These are phyloP conservation scores for Liodrosophila aerea DNA, from an alignment of 2,888 invertebrate genomes.

Conservation along the genomic window DNA sequence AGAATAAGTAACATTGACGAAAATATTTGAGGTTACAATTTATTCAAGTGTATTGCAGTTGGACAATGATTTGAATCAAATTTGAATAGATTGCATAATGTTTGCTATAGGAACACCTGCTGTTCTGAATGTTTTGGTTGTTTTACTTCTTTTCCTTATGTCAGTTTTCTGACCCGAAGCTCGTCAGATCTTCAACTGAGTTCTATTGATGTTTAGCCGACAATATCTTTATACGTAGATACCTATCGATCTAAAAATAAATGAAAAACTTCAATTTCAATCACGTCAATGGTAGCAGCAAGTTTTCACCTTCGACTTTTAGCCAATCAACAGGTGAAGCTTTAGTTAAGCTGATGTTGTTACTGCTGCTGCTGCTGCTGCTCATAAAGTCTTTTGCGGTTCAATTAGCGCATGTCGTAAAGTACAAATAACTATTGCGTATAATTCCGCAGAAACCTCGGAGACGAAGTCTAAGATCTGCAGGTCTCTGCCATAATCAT, in stretches of 20 bases:
- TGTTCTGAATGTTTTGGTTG: neutral
- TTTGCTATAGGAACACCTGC: constrained; percentile 25
- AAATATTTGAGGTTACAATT: too few relatives aligned
- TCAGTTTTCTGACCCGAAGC: too few relatives aligned
- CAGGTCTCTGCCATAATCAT: constrained; percentile 58
- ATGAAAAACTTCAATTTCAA: constrained; percentile 40
- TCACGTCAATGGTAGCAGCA: constrained; percentile 47
- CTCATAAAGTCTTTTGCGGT: constrained; percentile 65
- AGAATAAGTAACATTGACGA: too few relatives aligned
- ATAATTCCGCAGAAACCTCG: constrained; percentile 52
- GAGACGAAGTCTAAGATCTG: constrained; percentile 20
- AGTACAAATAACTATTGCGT: constrained; percentile 75
- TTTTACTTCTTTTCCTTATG: neutral
- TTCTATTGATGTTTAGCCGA: constrained; percentile 45
- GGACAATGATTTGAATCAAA: too few relatives aligned
- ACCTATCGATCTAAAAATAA: constrained; percentile 1
- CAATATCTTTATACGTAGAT: neutral
- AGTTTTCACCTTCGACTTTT: constrained; percentile 55
- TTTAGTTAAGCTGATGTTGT: constrained; percentile 2
- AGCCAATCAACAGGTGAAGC: constrained; percentile 52
- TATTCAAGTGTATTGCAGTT: too few relatives aligned
- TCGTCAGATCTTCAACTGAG: constrained; percentile 35
- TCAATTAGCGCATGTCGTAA: constrained; percentile 75
- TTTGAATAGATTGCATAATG: constrained; percentile 17
- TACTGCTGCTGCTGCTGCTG: constrained; percentile 3